phyloP scores from a whole-genome alignment of 2,888 invertebrate genomes.

The Trachelus troglodyta region DNA sequence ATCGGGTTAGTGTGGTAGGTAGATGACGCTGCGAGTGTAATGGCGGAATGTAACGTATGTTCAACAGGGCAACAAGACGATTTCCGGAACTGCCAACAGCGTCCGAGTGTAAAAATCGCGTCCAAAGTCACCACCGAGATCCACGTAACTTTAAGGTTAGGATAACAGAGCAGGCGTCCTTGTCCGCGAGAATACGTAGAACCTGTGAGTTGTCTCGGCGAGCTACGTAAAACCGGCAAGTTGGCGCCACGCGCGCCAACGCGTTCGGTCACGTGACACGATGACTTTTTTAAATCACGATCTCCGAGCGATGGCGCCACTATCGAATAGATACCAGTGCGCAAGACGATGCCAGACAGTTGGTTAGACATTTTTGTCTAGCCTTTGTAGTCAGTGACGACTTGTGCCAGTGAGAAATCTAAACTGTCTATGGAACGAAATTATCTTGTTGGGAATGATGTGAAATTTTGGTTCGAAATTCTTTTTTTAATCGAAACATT shows the following conservation, averaged over 20 bases:
- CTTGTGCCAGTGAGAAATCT: background rate
- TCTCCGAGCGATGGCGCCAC: background rate
- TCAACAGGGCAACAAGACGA: background rate
- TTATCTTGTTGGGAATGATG: background rate
- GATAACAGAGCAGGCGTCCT: background rate
- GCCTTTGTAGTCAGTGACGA: background rate
- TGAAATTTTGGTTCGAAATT: background rate
- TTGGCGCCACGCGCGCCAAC: slow-evolving; percentile 20
- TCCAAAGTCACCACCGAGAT: background rate
- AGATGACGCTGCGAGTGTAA: background rate
- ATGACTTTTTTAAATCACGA: slow-evolving; percentile 1
- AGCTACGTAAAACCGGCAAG: slow-evolving; percentile 7
- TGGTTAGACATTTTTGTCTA: background rate
- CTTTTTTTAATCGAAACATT: background rate
- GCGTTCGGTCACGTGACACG: slow-evolving; percentile 13
- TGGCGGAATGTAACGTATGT: background rate
- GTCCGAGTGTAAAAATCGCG: background rate
- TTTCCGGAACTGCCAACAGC: background rate
- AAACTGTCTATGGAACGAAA: background rate
- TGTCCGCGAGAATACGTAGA: background rate
- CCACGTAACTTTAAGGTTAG: background rate
- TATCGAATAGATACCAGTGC: background rate
- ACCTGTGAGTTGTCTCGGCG: slow-evolving; percentile 3
- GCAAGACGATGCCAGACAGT: background rate
- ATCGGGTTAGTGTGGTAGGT: background rate